phyloP scores from a whole-genome alignment of 2,113 vertebrate species.

The Phaethon lepturus region DNA sequence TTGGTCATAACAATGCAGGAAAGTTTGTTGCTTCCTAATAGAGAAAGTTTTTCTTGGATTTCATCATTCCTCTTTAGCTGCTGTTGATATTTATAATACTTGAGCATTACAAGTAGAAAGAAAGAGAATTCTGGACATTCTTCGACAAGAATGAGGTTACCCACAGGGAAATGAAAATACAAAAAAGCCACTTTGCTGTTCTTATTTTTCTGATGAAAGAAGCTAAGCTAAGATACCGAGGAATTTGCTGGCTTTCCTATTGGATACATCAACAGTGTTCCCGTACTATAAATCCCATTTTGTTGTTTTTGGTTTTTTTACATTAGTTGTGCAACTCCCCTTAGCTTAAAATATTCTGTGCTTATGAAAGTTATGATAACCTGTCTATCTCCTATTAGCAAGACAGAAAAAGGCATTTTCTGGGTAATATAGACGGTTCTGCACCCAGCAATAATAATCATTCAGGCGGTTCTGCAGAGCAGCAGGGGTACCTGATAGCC shows the following conservation, averaged over 20 bases:
- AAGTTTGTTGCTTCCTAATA: neutral
- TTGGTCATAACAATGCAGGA: neutral
- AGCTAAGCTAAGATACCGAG: neutral
- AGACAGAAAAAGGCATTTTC: conserved; percentile 30
- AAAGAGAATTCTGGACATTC: neutral
- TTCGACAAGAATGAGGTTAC: neutral
- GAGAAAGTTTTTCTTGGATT: neutral
- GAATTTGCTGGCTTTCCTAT: neutral
- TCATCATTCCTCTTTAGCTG: neutral
- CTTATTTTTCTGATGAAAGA: neutral
- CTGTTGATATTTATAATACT: neutral
- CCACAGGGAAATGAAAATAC: neutral
- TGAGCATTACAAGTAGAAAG: neutral
- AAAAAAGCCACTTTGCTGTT: neutral
- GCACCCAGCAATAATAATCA: neutral
- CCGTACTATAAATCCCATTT: conserved; percentile 29
- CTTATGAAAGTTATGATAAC: neutral
- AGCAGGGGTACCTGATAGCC: neutral
- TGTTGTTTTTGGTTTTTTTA: neutral
- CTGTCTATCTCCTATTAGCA: conserved; percentile 6
- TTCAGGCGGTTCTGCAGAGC: neutral
- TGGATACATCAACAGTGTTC: neutral
- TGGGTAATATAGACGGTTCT: neutral
- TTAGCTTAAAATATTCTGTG: neutral
- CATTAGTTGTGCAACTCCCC: neutral